These are phyloP conservation scores for Mastomys natalensis DNA, from an alignment of 2,113 vertebrate genomes.

Conservation along the genomic window DNA sequence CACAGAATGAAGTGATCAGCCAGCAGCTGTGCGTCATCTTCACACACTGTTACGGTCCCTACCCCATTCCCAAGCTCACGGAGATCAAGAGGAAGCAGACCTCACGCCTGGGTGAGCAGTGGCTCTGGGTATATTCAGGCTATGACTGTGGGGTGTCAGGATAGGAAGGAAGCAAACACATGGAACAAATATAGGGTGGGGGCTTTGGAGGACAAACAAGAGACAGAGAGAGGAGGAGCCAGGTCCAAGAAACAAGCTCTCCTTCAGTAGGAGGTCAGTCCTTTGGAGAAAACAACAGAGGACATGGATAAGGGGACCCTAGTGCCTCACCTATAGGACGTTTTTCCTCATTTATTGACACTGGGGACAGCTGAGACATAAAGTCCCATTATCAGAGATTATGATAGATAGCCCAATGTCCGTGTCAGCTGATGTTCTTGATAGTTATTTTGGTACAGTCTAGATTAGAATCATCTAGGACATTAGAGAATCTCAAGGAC, in stretches of 20 bases:
- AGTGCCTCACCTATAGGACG: background rate
- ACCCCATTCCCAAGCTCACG: constrained; percentile 97
- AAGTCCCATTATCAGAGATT: background rate
- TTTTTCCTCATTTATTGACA: background rate
- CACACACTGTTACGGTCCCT: constrained; percentile 98
- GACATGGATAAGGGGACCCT: background rate
- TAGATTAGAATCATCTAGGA: background rate
- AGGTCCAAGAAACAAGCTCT: too few relatives aligned
- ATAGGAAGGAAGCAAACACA: rapidly evolving
- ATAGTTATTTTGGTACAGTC: background rate
- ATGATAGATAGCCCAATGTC: background rate
- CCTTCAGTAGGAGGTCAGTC: background rate
- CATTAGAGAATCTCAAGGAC: too few relatives aligned
- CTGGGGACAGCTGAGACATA: rapidly evolving
- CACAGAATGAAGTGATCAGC: constrained; percentile 98
- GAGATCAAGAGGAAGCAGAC: constrained; percentile 98
- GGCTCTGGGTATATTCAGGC: rapidly evolving
- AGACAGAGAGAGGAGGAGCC: background rate
- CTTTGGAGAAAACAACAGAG: background rate
- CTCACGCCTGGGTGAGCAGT: constrained; percentile 93
- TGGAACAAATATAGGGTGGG: background rate
- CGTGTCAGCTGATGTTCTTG: background rate
- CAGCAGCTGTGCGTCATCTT: constrained; percentile 97
- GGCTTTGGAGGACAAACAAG: rapidly evolving
- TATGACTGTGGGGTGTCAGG: background rate